These are phyloP conservation scores for Procapra przewalskii DNA, from an alignment of 2,113 vertebrate species.

Conservation along the genomic window DNA sequence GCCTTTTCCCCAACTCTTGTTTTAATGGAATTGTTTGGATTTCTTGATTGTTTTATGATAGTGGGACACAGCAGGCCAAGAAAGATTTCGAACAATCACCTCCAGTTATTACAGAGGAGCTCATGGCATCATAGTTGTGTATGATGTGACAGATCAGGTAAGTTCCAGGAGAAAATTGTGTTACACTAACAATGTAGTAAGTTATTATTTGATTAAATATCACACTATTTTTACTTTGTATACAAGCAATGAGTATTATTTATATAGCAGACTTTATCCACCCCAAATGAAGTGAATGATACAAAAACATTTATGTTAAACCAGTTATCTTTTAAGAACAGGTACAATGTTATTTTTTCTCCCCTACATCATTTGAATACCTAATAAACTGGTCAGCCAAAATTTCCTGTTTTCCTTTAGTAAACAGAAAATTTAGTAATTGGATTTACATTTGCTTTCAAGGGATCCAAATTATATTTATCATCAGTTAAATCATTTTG, in stretches of 20 bases:
- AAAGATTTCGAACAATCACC: slow-evolving; percentile 97
- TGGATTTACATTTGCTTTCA: slow-evolving; percentile 24
- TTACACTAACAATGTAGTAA: neutral
- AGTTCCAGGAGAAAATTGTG: slow-evolving; percentile 25
- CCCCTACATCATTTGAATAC: neutral
- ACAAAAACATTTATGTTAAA: neutral
- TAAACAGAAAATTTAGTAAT: slow-evolving; percentile 28
- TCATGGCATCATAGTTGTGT: slow-evolving; percentile 98
- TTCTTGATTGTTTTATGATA: slow-evolving; percentile 73
- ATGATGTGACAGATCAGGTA: slow-evolving; percentile 98
- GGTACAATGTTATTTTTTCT: neutral
- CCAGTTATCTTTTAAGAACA: neutral
- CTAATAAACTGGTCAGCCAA: neutral
- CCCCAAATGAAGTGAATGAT: neutral
- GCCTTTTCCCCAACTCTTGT: neutral
- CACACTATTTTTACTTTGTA: neutral
- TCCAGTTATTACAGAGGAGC: slow-evolving; percentile 99
- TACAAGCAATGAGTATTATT: neutral
- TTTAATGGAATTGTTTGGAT: slow-evolving; percentile 58
- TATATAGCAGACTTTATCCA: neutral
- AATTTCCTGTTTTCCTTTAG: neutral
- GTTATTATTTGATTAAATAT: neutral
- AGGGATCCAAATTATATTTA: neutral
- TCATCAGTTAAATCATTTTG: neutral
- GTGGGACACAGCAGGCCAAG: slow-evolving; percentile 99